These are phyloP conservation scores for Staurois parvus DNA, from an alignment of 2,797 vertebrate genomes.

Conservation along the genomic window DNA sequence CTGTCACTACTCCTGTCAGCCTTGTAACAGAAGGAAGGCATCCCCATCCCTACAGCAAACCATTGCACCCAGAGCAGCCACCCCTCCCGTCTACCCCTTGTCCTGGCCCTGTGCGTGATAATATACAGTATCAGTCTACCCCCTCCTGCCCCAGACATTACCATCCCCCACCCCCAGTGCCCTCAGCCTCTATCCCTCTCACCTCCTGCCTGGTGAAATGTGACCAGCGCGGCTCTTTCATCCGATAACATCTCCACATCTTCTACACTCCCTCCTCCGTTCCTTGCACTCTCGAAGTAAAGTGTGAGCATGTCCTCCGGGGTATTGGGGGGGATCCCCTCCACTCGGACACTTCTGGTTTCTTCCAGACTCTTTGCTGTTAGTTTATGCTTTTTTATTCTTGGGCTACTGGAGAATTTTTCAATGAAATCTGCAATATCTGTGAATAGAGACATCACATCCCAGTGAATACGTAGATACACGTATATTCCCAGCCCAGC, in stretches of 20 bases:
- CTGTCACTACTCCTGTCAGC: too few species aligned
- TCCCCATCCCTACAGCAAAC: too few species aligned
- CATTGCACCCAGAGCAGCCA: too few species aligned
- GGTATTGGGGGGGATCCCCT: slow-evolving; percentile 74
- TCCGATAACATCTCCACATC: slow-evolving; percentile 70
- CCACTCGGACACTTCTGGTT: slow-evolving; percentile 77
- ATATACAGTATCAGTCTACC: too few species aligned
- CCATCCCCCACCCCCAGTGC: too few species aligned
- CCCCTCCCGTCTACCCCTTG: too few species aligned
- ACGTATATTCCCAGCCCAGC: too few species aligned
- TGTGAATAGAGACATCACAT: slow-evolving; percentile 1
- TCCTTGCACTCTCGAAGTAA: slow-evolving; percentile 81
- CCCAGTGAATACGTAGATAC: too few species aligned
- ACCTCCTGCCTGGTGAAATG: slow-evolving; percentile 81
- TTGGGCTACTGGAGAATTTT: slow-evolving; percentile 64
- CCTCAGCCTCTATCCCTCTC: slow-evolving; percentile 38
- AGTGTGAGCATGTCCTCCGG: slow-evolving; percentile 72
- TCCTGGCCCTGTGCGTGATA: too few species aligned
- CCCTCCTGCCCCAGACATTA: too few species aligned
- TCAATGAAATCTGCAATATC: slow-evolving; percentile 15
- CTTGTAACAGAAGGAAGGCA: too few species aligned
- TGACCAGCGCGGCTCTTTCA: slow-evolving; percentile 81
- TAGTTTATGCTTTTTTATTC: slow-evolving; percentile 70
- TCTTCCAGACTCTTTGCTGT: slow-evolving; percentile 70
- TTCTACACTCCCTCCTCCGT: slow-evolving; percentile 64